Conservation (phyloP, 2,797 vertebrate species). For the Benthosema pterotum region DNA sequence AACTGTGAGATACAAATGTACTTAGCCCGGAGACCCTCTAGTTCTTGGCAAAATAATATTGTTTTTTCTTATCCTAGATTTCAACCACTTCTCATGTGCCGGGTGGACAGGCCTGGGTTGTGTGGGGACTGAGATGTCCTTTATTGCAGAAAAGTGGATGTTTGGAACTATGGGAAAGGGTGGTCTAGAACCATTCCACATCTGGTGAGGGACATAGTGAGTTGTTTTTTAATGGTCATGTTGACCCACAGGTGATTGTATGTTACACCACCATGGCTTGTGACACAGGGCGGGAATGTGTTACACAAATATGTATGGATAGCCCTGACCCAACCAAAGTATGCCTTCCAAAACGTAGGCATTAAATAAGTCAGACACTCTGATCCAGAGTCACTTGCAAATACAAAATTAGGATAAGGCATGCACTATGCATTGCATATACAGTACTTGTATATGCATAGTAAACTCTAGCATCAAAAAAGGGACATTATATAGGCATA, state of each 20-base stretch:
- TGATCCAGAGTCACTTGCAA: too few relatives aligned
- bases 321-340: too few relatives aligned
- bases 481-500: too few relatives aligned
- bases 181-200: constrained; percentile 1
- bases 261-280: too few relatives aligned
- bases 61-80: background rate
- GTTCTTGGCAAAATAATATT: background rate
- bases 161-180: constrained; percentile 18
- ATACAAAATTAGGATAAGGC: too few relatives aligned
- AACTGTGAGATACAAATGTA: constrained; percentile 5
- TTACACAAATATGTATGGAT: too few relatives aligned
- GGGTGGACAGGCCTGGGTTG: constrained; percentile 4
- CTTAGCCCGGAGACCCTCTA: background rate
- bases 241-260: too few relatives aligned
- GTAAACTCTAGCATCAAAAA: too few relatives aligned
- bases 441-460: too few relatives aligned
- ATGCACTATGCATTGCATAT: too few relatives aligned
- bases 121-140: background rate
- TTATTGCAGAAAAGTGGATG: constrained; percentile 3
- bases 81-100: constrained; percentile 5
- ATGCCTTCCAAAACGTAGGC: too few relatives aligned
- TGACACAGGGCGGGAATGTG: constrained; percentile 22
- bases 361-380: too few relatives aligned
- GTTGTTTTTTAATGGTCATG: constrained; percentile 29
- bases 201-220: background rate